Base-by-base conservation (phyloP, 2,113 vertebrate species). In the Cephalopholis sonnerati region DNA sequence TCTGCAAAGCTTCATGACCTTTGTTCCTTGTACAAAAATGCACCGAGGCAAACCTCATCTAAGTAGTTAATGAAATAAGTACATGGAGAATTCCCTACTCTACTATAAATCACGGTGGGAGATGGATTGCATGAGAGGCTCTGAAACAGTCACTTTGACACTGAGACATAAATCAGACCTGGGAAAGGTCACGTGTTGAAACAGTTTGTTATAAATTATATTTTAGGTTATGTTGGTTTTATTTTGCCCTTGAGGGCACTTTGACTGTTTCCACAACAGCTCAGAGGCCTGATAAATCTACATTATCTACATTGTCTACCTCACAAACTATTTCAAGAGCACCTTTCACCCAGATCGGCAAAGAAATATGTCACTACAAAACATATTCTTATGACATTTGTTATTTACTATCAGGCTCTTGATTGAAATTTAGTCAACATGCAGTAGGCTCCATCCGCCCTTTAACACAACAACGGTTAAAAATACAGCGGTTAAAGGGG, bases 11-110 rank as follows among this genome's bases (percentile, higher is more conserved):
- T 61, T 73, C 67, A 48, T 48, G 27, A 86, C 74, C 69, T 71
- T 81, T 66, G 67, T 82, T 83, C 75, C 80, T 86, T 55, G 4
- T 77, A 90, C 76, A 92, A 91, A 87, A 89, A 92, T 79, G 75
- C 87, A 87, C 78, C 0, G 73, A 91, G 81, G 59, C 66, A 84
- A 88, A 92, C 83, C 63, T 84, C 68, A 73, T 87, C 91, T 80
- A 85, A 76, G 74, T 77, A 73, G 50, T 86, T 85, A 90, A 91
- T 87, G 54, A 89, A 90, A 91, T 81, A 87, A 87, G 79, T 77
- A 83, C 86, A 85, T 55, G 81, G 59, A 83, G 63, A 81, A 76
- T 72, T 83, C 32, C 39, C 82, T 93, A 92, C 51, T 74, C 88
- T 88, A 90, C 59, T 68, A 84, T 72, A 83, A 87, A 88, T 85